Conservation (phyloP, 1,140 invertebrate species). For the Drosophila baimaii region DNA sequence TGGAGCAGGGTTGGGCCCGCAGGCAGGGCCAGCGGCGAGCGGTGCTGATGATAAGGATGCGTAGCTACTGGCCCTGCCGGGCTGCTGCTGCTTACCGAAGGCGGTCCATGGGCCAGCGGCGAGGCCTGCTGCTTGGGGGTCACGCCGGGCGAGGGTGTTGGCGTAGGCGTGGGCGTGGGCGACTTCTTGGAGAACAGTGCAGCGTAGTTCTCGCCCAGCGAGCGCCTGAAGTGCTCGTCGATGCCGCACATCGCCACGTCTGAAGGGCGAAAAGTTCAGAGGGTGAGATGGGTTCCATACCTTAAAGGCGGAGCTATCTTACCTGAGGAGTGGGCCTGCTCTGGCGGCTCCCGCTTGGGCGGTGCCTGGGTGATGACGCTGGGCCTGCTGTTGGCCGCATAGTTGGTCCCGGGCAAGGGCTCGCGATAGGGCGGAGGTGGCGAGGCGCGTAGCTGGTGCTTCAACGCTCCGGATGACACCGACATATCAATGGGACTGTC, state of each 20-base stretch:
- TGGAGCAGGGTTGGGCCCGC: constrained; percentile 47
- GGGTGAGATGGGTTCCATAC: too few species aligned
- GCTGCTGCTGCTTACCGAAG: constrained; percentile 17
- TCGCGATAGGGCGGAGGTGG: constrained; percentile 83
- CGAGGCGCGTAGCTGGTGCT: constrained; percentile 68
- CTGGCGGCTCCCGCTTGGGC: constrained; percentile 71
- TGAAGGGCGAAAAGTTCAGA: too few species aligned
- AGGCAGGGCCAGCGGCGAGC: constrained; percentile 50
- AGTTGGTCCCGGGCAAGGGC: constrained; percentile 73
- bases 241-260: constrained; percentile 92
- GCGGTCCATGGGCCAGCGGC: constrained; percentile 43
- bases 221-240: constrained; percentile 97
- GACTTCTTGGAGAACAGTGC: constrained; percentile 89
- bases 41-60: constrained; percentile 65
- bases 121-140: constrained; percentile 68
- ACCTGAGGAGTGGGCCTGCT: constrained; percentile 67
- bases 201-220: constrained; percentile 94
- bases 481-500: constrained; percentile 85
- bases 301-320: constrained; percentile 24
- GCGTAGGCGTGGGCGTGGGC: constrained; percentile 76
- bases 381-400: constrained; percentile 68
- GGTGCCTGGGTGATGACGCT: constrained; percentile 85
- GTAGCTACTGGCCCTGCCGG: constrained; percentile 7
- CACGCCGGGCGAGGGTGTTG: constrained; percentile 72
- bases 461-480: constrained; percentile 71